These are phyloP conservation scores for Pempheris klunzingeri DNA, from an alignment of 2,797 vertebrate species.

Conservation along the genomic window DNA sequence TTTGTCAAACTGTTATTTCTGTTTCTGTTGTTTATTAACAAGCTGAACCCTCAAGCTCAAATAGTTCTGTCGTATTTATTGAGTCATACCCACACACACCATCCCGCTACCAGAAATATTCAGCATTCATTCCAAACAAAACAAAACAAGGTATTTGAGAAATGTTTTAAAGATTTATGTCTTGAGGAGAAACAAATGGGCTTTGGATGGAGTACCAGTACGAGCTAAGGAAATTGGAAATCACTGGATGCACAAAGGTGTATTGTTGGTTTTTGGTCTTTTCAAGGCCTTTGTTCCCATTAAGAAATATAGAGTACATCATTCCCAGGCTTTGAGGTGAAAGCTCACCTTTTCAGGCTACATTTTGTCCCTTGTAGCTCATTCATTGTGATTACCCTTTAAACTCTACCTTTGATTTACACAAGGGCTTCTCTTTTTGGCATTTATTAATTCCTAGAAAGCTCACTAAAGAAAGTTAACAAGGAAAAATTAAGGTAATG, in stretches of 20 bases:
- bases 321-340: background rate
- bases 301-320: background rate
- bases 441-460: background rate
- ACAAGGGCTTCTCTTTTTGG: background rate
- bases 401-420: background rate
- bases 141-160: background rate
- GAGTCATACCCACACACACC: no score
- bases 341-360: background rate
- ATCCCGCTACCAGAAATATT: no score
- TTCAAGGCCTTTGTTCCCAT: background rate
- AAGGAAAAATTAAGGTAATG: background rate
- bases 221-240: background rate
- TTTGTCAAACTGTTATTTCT: no score
- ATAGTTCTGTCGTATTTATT: no score
- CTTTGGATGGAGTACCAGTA: background rate
- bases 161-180: background rate
- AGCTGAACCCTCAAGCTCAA: no score
- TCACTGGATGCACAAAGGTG: background rate
- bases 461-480: no score
- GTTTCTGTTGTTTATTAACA: no score
- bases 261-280: background rate
- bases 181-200: background rate
- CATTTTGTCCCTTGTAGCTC: background rate
- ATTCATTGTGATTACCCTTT: background rate
- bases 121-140: no score